Evolutionary conservation across 2,888 invertebrate species (phyloP), one percentile per base, ranked within the genome.

Genomic region (Volucella bombylans): DNA sequence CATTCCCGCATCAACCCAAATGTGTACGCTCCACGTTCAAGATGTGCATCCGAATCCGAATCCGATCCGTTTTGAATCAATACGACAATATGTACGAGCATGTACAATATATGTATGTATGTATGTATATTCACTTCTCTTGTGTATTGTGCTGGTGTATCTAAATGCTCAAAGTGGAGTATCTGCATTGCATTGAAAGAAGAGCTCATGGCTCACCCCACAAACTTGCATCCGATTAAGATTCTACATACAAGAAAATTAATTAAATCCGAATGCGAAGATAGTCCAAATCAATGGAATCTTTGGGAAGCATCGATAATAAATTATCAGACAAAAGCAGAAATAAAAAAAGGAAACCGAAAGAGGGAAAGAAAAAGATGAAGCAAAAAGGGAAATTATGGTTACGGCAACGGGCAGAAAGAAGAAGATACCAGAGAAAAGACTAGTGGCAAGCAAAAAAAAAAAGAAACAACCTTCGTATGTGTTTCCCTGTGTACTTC

Each of bases 221-320:
- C 59, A 23, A 61, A 47, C 65, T 65, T 67, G 79, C 79, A 79
- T 79, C 79, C 79, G 79, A 79, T 79, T 79, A 72, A 52, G 79
- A 72, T 59, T 65, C 72, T 72, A 79, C 71, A 79, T 72, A 79
- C 71, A 79, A 72, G 71, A 72, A 79, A 79, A 79, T 79, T 79
- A 79, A 79, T 79, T 79, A 79, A 79, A 79, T 67, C 65, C 71
- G 79, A 79, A 79, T 72, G 72, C 65, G 72, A 65, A 71, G 79
- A 79, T 79, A 79, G 79, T 79, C 72, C 45, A 67, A 72, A 72
- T 72, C 79, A 72, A 72, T 67, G 79, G 72, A 52, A 72, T 79
- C 79, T 72, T 72, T 23, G 79, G 72, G 64, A 64, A 79, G 72
- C 54, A 79, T 65, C 72, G 72, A 65, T 67, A 79, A 79, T 79